A percentile compares a stretch with the other conserved stretches of the same genome.
phyloP scores from a whole-genome alignment of 2,888 invertebrate species.

The Drosophila differens region DNA sequence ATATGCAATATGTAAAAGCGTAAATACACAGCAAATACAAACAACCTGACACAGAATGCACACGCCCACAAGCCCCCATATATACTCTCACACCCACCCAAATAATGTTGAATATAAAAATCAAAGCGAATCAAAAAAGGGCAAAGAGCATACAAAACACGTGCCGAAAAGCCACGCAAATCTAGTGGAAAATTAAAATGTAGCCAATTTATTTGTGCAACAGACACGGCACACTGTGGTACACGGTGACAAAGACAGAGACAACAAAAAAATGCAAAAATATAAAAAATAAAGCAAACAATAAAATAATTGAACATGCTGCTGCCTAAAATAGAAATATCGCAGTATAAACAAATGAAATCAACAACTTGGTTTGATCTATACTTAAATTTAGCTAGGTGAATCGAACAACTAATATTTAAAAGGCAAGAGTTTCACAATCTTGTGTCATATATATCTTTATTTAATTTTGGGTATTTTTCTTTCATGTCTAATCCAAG shows the following conservation, averaged over 20 bases:
- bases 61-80: background rate
- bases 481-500: background rate
- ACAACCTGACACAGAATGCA: background rate
- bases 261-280: background rate
- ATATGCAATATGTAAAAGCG: background rate
- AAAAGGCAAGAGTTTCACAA: background rate
- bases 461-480: background rate
- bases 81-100: background rate
- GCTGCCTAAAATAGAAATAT: background rate
- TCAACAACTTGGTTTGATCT: background rate
- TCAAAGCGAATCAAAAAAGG: slow-evolving; percentile 22
- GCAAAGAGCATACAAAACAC: slow-evolving; percentile 8
- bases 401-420: background rate
- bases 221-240: background rate
- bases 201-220: slow-evolving; percentile 44
- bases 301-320: background rate
- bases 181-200: slow-evolving; percentile 55
- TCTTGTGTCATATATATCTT: background rate
- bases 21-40: background rate
- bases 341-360: background rate
- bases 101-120: slow-evolving; percentile 1
- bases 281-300: background rate
- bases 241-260: background rate
- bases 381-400: background rate
- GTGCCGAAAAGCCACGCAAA: slow-evolving; percentile 38